Base-by-base conservation (phyloP, 2,113 vertebrate species). In the Nothobranchius furzeri region DNA sequence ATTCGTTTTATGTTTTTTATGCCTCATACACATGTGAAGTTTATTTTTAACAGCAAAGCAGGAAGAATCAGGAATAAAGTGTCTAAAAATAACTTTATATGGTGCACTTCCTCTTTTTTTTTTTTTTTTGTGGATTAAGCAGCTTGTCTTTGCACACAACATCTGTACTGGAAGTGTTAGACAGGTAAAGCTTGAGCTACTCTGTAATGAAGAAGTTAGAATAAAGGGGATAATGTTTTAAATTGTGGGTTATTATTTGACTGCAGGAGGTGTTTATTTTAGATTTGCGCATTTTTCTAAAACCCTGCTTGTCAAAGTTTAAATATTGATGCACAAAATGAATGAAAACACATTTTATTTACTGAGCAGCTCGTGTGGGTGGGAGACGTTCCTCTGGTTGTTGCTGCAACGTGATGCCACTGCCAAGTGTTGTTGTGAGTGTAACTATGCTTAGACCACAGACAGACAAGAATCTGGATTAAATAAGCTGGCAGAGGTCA, bases 71-170 rank as follows among this genome's bases (percentile, higher is more conserved):
- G 59, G 66, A 77, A 61, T 37, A 49, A 68, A 12, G 35, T 3
- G 37, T 81, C 76, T 72, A 72, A 79, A 78, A 78, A 82, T 78
- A 82, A 12, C 36, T 13, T 14, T 12, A 48, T 24, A 11, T 9
- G 4, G 12, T 43, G 51, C 1, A 20, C 20, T 60, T 20, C 7
- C 8, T 62, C 40, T 53, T 35, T 24, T 14, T 8, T 6, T 2
- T 1, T n/a, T 8, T 37, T 52, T 42, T 17, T 9, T 60, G 51
- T 7, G 24, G 52, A 36, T 56, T 14, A 20, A 50, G n/a, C 48
- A 15, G 15, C 47, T 8, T 6, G 13, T n/a, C 6, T 50, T 50
- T 50, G n/a, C 48, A 50, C 13, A 15, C 7, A n/a, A 48, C 43
- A 12, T 36, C 59, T 78, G 40, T 9, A 10, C 17, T 65, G 45